Conservation (phyloP, 2,113 vertebrate species). For the Gopherus flavomarginatus region DNA sequence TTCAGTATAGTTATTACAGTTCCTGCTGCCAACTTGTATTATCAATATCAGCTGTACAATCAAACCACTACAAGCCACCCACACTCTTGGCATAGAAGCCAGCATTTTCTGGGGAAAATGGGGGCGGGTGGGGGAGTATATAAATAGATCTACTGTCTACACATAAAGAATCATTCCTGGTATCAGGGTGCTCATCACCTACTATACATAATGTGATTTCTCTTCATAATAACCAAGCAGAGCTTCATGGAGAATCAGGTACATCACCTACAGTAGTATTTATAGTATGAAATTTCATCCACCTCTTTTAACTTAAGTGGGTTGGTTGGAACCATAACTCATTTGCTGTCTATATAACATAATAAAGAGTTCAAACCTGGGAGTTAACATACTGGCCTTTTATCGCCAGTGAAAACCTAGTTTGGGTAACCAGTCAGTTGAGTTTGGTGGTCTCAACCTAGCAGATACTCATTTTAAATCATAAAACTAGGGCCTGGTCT, state of each 20-base stretch:
- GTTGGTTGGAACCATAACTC: too few species aligned
- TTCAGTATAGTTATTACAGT: neutral
- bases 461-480: fast-evolving
- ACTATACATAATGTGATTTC: neutral
- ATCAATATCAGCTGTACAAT: neutral
- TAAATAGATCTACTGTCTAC: neutral
- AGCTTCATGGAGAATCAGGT: neutral
- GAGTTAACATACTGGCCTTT: neutral
- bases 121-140: neutral
- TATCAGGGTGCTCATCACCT: neutral
- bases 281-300: neutral
- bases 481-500: neutral
- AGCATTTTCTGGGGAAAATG: conserved; percentile 12
- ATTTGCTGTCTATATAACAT: neutral
- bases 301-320: neutral
- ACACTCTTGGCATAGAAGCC: neutral
- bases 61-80: neutral
- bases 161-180: neutral
- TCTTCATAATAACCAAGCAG: neutral
- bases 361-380: neutral
- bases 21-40: neutral
- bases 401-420: neutral
- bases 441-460: neutral
- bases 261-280: fast-evolving
- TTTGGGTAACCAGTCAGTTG: neutral